Evolutionary conservation across 2,888 invertebrate species (phyloP).

Genomic region (Lasioglossum vierecki): DNA sequence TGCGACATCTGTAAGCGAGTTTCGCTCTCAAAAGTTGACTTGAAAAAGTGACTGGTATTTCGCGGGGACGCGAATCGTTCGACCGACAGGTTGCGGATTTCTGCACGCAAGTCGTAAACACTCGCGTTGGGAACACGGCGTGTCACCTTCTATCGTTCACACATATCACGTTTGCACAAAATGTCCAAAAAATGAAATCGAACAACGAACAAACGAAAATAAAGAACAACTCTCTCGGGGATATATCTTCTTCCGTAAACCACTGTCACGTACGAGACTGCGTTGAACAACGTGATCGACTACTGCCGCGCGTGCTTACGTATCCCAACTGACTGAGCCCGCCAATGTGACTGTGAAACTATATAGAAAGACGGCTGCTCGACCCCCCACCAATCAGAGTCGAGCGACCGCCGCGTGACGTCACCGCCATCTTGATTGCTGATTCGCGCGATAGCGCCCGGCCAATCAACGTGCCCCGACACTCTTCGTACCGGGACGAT

Average conservation of each 20-base stretch:
- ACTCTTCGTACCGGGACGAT: constrained; percentile 32
- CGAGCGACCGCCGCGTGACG: constrained; percentile 71
- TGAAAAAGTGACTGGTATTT: constrained; percentile 5
- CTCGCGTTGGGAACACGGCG: constrained; percentile 17
- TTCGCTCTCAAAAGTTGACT: constrained; percentile 53
- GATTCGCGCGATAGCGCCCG: constrained; percentile 75
- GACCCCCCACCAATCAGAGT: constrained; percentile 58
- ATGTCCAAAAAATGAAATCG: neutral
- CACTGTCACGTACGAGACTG: constrained; percentile 58
- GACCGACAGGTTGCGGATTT: neutral
- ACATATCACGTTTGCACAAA: constrained; percentile 23
- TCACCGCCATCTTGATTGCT: constrained; percentile 78
- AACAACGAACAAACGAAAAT: neutral
- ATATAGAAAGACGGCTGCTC: constrained; percentile 75
- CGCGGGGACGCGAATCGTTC: neutral
- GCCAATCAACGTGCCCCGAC: constrained; percentile 62
- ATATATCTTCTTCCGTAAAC: neutral
- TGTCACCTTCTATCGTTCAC: constrained; percentile 8
- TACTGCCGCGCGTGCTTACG: constrained; percentile 51
- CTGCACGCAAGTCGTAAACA: constrained; percentile 11
- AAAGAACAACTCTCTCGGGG: neutral
- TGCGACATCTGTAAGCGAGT: constrained; percentile 76
- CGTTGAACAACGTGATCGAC: constrained; percentile 4
- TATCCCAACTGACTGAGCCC: constrained; percentile 80
- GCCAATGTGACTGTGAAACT: constrained; percentile 80